These are phyloP conservation scores for Lampropteryx suffumata DNA, from an alignment of 2,888 invertebrate species.

Conservation along the genomic window DNA sequence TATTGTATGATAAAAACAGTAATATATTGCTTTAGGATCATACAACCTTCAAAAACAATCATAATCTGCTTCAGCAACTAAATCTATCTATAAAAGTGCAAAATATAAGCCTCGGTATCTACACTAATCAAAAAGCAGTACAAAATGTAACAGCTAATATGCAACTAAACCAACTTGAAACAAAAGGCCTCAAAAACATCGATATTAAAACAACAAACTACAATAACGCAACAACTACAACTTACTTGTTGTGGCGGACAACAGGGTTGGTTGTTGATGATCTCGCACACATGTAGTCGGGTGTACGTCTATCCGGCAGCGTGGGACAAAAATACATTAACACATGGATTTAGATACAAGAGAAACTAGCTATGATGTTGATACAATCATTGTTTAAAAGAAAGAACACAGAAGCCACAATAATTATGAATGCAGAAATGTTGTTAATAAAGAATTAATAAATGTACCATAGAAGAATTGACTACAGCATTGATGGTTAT, in stretches of 20 bases:
- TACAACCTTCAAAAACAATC: no score
- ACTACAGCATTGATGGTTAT: no score
- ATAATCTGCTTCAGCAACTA: no score
- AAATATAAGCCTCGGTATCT: background rate
- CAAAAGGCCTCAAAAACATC: slow-evolving; percentile 10
- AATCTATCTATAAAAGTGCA: no score
- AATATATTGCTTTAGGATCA: no score
- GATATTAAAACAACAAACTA: slow-evolving; percentile 8
- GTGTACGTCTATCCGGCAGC: slow-evolving; percentile 92
- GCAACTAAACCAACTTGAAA: background rate
- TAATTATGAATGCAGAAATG: no score
- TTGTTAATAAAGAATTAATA: no score
- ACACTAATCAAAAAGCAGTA: background rate
- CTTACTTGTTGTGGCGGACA: slow-evolving; percentile 87
- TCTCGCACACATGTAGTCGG: slow-evolving; percentile 93
- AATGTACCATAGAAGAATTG: no score
- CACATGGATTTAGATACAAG: slow-evolving; percentile 48
- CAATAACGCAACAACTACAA: slow-evolving; percentile 29
- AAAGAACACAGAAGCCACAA: no score
- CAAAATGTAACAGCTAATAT: slow-evolving; percentile 5
- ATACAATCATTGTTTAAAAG: no score
- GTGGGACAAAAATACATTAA: slow-evolving; percentile 65
- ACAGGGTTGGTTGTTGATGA: slow-evolving; percentile 92
- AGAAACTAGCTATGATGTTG: background rate
- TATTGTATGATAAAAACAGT: no score